Evolutionary conservation across 2,113 vertebrate genomes (phyloP).

Genomic region (Polyodon spathula): DNA sequence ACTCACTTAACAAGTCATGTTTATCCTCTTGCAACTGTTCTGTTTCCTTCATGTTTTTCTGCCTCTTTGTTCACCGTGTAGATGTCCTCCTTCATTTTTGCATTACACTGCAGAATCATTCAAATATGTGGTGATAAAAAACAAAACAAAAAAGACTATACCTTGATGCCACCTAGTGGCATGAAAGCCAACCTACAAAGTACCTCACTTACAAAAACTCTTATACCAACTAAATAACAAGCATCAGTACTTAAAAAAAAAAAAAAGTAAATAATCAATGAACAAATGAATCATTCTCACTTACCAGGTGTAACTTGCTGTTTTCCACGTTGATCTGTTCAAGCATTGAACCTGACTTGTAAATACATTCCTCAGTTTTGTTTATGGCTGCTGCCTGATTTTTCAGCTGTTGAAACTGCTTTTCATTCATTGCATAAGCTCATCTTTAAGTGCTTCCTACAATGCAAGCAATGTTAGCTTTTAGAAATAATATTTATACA

Average conservation of each 20-base stretch:
- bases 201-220: background rate
- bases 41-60: constrained; percentile 19
- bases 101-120: constrained; percentile 24
- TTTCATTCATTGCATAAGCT: constrained; percentile 19
- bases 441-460: constrained; percentile 26
- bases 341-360: constrained; percentile 34
- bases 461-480: background rate
- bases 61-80: constrained; percentile 27
- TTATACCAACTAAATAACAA: background rate
- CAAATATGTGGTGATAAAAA: background rate
- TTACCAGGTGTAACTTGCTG: constrained; percentile 45
- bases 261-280: background rate
- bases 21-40: constrained; percentile 21
- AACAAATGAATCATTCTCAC: constrained; percentile 20
- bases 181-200: background rate
- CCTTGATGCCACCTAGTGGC: background rate
- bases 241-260: background rate
- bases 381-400: constrained; percentile 31
- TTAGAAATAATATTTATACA: background rate
- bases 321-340: constrained; percentile 42
- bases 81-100: constrained; percentile 36
- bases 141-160: background rate
- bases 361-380: constrained; percentile 43
- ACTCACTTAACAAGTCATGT: constrained; percentile 32
- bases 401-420: constrained; percentile 13